These are phyloP conservation scores for Mercenaria mercenaria DNA, from an alignment of 1,140 invertebrate species.

Conservation along the genomic window DNA sequence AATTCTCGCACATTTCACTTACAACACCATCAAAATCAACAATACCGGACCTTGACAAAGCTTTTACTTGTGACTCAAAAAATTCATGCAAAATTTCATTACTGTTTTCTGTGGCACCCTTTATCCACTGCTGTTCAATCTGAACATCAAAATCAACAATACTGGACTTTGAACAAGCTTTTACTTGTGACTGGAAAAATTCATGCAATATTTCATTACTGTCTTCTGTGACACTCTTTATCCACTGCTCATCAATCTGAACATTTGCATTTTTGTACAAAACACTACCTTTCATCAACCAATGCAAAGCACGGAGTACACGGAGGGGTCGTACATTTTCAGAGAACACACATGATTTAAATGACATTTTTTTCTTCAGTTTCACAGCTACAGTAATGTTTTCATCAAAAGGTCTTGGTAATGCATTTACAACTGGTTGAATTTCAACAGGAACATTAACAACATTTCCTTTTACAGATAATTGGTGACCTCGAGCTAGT, in stretches of 20 bases:
- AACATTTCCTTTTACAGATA: constrained; percentile 63
- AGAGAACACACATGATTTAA: constrained; percentile 16
- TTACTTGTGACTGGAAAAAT: background rate
- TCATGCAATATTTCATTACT: constrained; percentile 13
- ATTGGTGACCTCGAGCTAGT: constrained; percentile 61
- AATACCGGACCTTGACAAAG: too few relatives aligned
- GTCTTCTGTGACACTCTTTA: background rate
- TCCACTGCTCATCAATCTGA: constrained; percentile 38
- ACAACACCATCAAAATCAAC: constrained; percentile 25
- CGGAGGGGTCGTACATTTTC: constrained; percentile 42
- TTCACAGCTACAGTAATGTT: constrained; percentile 48
- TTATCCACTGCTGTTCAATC: background rate
- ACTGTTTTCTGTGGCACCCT: too few relatives aligned
- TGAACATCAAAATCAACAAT: too few relatives aligned
- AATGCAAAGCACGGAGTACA: constrained; percentile 34
- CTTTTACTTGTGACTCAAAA: too few relatives aligned
- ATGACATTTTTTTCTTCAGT: constrained; percentile 57
- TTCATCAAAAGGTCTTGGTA: constrained; percentile 51
- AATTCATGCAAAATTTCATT: too few relatives aligned
- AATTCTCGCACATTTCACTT: too few relatives aligned
- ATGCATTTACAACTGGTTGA: constrained; percentile 60
- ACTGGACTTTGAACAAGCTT: too few relatives aligned
- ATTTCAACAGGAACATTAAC: constrained; percentile 64
- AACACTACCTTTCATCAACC: constrained; percentile 17
- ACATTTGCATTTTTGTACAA: constrained; percentile 50